Conservation (phyloP, 2,888 invertebrate species). For the Neoaliturus tenellus region DNA sequence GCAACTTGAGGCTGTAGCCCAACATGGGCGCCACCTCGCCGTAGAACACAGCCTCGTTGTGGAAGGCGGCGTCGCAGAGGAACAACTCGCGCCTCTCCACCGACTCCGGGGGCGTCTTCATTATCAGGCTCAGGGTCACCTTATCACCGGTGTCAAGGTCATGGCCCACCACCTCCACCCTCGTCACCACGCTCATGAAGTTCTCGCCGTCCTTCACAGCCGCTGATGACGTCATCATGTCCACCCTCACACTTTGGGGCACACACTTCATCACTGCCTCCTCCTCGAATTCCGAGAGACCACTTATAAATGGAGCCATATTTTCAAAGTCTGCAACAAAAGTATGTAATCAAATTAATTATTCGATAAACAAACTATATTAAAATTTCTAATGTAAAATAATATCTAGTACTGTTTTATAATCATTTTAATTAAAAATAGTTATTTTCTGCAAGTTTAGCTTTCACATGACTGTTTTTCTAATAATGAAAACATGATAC, state of each 20-base stretch:
- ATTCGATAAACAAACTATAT: too few relatives aligned
- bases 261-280: neutral
- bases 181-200: slow-evolving; percentile 45
- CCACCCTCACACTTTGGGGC: neutral
- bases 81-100: slow-evolving; percentile 55
- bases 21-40: slow-evolving; percentile 59
- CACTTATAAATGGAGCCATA: slow-evolving; percentile 18
- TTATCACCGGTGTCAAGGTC: slow-evolving; percentile 19
- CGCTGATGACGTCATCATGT: slow-evolving; percentile 25
- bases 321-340: neutral
- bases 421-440: too few relatives aligned
- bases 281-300: neutral
- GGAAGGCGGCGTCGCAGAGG: slow-evolving; percentile 63
- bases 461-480: too few relatives aligned
- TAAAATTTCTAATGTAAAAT: too few relatives aligned
- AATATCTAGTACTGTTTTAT: too few relatives aligned
- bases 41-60: slow-evolving; percentile 63
- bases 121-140: slow-evolving; percentile 6
- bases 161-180: neutral
- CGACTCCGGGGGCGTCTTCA: slow-evolving; percentile 26
- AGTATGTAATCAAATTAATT: too few relatives aligned
- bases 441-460: too few relatives aligned
- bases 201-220: slow-evolving; percentile 41
- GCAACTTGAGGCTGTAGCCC: slow-evolving; percentile 48
- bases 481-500: too few relatives aligned